A percentile compares a stretch with the other conserved stretches of the same genome.
Conservation (phyloP, 2,113 vertebrate genomes). For the Illadopsis cleaveri region DNA sequence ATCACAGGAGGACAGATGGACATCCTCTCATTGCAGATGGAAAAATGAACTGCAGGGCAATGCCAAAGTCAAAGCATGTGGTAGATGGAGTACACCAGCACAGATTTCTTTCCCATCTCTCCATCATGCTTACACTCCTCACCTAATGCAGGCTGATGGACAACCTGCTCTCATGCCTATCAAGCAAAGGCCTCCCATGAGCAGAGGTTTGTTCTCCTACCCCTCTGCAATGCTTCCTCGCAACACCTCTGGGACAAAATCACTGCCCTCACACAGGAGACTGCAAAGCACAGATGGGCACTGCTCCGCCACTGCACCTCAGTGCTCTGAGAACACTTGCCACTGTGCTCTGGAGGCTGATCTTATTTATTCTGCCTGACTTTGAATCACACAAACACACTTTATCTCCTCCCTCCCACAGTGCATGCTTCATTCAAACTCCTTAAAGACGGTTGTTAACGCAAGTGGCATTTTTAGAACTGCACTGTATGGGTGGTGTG, state of each 20-base stretch:
- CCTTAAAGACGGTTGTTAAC: slow-evolving; percentile 55
- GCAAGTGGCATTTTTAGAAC: slow-evolving; percentile 53
- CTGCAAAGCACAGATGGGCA: not conserved
- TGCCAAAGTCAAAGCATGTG: not conserved
- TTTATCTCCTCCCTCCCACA: slow-evolving; percentile 35
- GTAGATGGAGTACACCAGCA: not conserved
- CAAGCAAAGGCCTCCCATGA: not conserved
- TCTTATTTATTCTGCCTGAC: not conserved
- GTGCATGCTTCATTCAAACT: slow-evolving; percentile 25
- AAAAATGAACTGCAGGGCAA: not conserved
- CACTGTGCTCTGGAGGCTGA: not conserved
- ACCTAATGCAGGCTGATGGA: not conserved
- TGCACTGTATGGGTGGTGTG: slow-evolving; percentile 2
- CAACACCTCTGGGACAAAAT: not conserved
- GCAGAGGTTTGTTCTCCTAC: not conserved
- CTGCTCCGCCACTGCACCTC: not conserved
- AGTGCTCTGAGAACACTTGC: not conserved
- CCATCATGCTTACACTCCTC: not conserved
- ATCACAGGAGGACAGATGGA: not conserved
- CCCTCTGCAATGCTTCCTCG: not conserved
- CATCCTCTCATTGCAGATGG: not conserved
- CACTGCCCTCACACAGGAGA: not conserved
- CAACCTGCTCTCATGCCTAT: not conserved
- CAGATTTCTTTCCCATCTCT: not conserved
- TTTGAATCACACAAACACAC: not conserved